A percentile compares a stretch with the other conserved stretches of the same genome.
Conservation (phyloP, 2,797 vertebrate genomes). For the Schizopygopsis malacanthus region DNA sequence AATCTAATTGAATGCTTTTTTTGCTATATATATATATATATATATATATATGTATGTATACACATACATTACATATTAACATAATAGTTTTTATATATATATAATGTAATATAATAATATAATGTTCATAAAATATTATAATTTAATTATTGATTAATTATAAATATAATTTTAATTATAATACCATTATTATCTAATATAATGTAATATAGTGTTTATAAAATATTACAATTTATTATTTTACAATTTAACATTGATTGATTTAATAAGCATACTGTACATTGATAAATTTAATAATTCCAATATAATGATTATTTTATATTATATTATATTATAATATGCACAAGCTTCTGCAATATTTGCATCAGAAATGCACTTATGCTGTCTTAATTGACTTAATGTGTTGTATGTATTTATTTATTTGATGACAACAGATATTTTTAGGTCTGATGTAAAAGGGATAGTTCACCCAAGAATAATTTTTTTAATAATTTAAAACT, state of each 20-base stretch:
- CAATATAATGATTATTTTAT: no score
- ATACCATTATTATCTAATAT: not conserved
- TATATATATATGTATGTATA: no score
- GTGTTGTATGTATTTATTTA: no score
- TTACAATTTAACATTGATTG: not conserved
- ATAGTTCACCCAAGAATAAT: not conserved
- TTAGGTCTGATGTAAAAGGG: not conserved
- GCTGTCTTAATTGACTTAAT: no score
- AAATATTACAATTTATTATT: not conserved
- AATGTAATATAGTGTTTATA: not conserved
- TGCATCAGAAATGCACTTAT: not conserved
- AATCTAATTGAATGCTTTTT: not conserved
- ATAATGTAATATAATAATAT: not conserved
- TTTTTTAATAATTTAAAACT: no score
- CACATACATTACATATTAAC: no score
- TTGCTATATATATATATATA: no score
- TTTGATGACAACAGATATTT: not conserved
- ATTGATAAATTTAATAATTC: no score
- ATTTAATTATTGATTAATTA: not conserved
- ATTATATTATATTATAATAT: no score
- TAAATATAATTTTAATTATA: no score
- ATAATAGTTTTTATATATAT: not conserved
- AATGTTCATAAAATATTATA: not conserved
- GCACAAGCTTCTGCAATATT: not conserved
- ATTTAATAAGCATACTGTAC: no score